These are phyloP conservation scores for Spheniscus humboldti DNA, from an alignment of 2,797 vertebrate genomes.

Conservation along the genomic window DNA sequence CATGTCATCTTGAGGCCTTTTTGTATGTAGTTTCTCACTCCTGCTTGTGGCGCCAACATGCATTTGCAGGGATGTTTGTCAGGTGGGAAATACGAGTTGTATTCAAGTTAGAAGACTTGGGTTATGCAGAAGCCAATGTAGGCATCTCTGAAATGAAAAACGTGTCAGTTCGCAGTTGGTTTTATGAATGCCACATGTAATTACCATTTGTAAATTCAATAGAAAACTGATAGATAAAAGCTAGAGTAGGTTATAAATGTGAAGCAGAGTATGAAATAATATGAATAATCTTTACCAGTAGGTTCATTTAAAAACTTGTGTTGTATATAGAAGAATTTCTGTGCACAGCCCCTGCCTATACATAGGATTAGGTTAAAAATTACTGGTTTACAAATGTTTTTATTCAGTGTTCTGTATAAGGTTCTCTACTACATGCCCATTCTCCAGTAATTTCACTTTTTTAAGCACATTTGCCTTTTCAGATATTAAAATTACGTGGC, in stretches of 20 bases:
- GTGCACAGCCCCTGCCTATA: not conserved
- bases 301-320: not conserved
- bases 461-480: not conserved
- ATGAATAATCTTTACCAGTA: not conserved
- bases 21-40: not conserved
- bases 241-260: not conserved
- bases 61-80: not conserved
- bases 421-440: not conserved
- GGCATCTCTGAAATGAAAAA: not conserved
- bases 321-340: not conserved
- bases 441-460: not conserved
- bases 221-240: not conserved
- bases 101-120: not conserved
- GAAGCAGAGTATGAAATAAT: not conserved
- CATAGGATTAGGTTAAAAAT: not conserved
- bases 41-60: not conserved
- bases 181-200: not conserved
- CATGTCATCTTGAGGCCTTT: not conserved
- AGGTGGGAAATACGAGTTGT: not conserved
- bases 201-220: not conserved
- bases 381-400: not conserved
- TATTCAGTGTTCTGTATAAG: not conserved
- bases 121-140: not conserved
- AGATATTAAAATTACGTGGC: not conserved
- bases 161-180: not conserved